Evolutionary conservation across 2,888 invertebrate species (phyloP), one percentile per base, ranked within the genome.

Genomic region (Harpalus rufipes): DNA sequence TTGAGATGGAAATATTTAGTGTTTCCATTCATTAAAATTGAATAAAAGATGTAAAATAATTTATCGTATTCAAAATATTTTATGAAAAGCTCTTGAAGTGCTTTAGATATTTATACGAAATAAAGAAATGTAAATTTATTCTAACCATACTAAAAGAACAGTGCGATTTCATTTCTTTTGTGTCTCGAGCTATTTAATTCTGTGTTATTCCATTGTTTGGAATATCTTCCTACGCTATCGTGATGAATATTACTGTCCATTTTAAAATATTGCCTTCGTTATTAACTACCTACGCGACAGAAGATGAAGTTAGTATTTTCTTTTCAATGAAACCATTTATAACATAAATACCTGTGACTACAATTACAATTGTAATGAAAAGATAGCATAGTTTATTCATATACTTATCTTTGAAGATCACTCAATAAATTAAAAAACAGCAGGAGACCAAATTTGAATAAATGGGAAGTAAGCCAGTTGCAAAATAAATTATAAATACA

Each of bases 201-300:
- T 12, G 10, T 16, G 74, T 74, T 74, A 68, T 74, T 44, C 59
- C 63, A 81, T 81, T 81, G 81, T 81, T 81, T 63, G 44, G 81
- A 41, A 63, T 79, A 56, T 79, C 79, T 79, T 58, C 56, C 59
- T 21, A 59, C 79, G 61, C 63, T 74, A 56, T 56, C 63, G 21
- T 63, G 63, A 63, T 81, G 41, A 81, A 61, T 81, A 81, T 81
- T 81, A 39, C 81, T 81, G 61, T 81, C 81, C 44, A 81, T 81
- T 81, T 25, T 81, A 81, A 81, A 81, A 61, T 63, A 81, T 63
- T 81, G 41, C 63, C 44, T 74, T 56, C 21, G 68, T 68, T 68
- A 68, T 68, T 68, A 63, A 39, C 68, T 68, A 39, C 68, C 39
- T 63, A 68, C 68, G 68, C 14, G 6, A n/a, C 14, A 39, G 25